These are phyloP conservation scores for Solenopsis fugax DNA, from an alignment of 1,140 invertebrate genomes.

Conservation along the genomic window DNA sequence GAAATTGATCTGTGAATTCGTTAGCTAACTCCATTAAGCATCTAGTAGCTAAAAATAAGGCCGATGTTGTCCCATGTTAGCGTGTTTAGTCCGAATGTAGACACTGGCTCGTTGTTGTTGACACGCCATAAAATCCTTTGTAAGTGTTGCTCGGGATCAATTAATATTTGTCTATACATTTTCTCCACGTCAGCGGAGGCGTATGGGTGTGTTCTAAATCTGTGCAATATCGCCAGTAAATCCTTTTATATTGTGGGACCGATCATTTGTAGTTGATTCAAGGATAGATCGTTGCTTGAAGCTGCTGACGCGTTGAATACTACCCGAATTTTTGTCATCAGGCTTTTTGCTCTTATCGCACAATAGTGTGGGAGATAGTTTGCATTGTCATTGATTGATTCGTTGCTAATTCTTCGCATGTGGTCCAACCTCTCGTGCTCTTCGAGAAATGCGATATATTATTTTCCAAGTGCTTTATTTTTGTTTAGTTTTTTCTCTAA, in stretches of 20 bases:
- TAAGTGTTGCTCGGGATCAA: neutral
- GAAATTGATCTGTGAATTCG: too few species aligned
- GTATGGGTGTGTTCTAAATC: neutral
- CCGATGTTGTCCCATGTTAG: too few species aligned
- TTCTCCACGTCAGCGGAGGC: neutral
- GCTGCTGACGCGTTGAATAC: neutral
- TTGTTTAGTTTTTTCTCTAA: neutral
- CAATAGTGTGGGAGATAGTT: neutral
- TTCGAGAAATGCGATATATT: neutral
- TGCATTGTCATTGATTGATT: neutral
- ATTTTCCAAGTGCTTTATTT: neutral
- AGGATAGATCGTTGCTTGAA: neutral
- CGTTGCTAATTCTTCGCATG: neutral
- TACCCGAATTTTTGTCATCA: neutral
- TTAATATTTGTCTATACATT: neutral
- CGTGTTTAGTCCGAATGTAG: too few species aligned
- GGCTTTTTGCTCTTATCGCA: neutral
- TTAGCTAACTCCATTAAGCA: too few species aligned
- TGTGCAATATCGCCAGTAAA: neutral
- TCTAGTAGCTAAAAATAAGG: too few species aligned
- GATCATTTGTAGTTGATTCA: neutral
- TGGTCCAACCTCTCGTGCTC: neutral
- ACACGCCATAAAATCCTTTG: slow-evolving; percentile 17
- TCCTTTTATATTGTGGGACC: neutral
- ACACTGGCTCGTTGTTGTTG: too few species aligned